Percentiles rank a stretch among this genome's conserved stretches.
phyloP scores from a whole-genome alignment of 2,888 invertebrate species.

The Calameuta idolon region DNA sequence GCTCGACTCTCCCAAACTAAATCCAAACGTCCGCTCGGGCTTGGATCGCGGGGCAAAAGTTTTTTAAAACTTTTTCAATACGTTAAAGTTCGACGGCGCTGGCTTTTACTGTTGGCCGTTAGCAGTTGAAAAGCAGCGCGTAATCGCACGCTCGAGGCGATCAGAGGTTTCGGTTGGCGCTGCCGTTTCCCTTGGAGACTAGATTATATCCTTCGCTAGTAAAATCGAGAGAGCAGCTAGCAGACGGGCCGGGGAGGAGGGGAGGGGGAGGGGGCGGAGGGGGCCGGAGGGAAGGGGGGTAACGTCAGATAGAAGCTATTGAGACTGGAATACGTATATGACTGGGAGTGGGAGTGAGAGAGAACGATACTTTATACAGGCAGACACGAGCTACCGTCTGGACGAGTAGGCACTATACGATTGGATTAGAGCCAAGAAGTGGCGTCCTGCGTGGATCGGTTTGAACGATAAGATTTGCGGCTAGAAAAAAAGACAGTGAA shows the following conservation, averaged over 20 bases:
- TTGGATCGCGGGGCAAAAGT: constrained; percentile 37
- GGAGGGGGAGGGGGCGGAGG: fast-evolving
- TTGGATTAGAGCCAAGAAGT: constrained; percentile 32
- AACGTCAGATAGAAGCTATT: background rate
- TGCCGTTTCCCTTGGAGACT: background rate
- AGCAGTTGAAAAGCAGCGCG: constrained; percentile 44
- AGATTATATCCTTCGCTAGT: background rate
- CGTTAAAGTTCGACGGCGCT: constrained; percentile 49
- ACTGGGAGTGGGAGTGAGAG: background rate
- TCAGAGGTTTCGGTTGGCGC: background rate
- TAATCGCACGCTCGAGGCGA: background rate
- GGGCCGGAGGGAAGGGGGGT: fast-evolving
- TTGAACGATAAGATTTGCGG: constrained; percentile 36
- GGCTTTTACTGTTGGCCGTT: constrained; percentile 53
- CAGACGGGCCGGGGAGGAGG: background rate
- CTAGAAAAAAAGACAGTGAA: constrained; percentile 41
- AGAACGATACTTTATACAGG: constrained; percentile 12
- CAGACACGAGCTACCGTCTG: constrained; percentile 14
- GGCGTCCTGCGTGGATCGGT: constrained; percentile 22
- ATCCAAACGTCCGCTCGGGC: constrained; percentile 45
- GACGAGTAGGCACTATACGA: constrained; percentile 12
- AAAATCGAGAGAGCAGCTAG: background rate
- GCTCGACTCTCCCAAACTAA: constrained; percentile 45
- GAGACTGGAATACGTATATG: background rate
- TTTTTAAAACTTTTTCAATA: constrained; percentile 61